A percentile compares a stretch with the other conserved stretches of the same genome.
Conservation (phyloP, 2,113 vertebrate genomes). For the Hippopotamus amphibius region DNA sequence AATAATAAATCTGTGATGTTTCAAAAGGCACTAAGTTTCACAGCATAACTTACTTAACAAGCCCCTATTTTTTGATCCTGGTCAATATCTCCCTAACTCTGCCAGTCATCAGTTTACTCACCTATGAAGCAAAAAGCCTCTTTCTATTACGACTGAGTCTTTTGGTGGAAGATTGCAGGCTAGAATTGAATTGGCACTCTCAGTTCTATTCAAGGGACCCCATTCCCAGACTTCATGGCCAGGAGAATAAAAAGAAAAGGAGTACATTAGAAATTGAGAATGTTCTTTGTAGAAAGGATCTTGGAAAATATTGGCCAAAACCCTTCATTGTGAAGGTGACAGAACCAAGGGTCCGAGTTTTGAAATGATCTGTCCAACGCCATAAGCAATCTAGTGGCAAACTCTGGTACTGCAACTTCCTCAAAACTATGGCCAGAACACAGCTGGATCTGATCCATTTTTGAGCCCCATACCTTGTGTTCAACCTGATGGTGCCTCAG, state of each 20-base stretch:
- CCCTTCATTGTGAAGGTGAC: background rate
- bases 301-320: background rate
- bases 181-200: background rate
- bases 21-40: background rate
- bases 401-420: background rate
- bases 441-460: background rate
- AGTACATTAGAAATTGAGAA: background rate
- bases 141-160: background rate
- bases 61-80: background rate
- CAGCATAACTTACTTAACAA: background rate
- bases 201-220: background rate
- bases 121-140: background rate
- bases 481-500: background rate
- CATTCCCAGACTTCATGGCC: background rate
- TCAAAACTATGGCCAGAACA: background rate
- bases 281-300: background rate
- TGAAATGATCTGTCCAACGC: background rate
- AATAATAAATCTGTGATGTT: background rate
- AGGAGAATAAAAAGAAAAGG: background rate
- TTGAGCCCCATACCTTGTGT: fast-evolving
- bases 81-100: background rate
- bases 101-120: background rate
- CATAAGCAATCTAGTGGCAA: background rate
- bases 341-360: background rate
- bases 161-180: background rate